Evolutionary conservation across 2,888 invertebrate species (phyloP), one percentile per base, ranked within the genome.

Genomic region (Callyntrura guangdongensis): DNA sequence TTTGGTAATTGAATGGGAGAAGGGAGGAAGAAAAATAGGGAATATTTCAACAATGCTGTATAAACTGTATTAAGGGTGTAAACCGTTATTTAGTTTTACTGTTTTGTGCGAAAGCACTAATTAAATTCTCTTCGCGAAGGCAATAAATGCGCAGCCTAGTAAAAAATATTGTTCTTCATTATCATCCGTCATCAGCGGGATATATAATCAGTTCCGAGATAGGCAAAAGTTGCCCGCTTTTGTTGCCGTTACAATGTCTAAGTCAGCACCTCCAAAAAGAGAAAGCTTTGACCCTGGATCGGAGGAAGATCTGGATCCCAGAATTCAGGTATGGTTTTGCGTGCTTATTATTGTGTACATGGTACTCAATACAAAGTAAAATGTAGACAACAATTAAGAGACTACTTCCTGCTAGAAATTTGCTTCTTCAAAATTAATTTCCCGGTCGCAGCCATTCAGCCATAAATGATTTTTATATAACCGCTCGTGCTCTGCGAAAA

Each of bases 241-340:
- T 59, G 6, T 12, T 14, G 56, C 11, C 25, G 12, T 59, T n/a
- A 72, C 72, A 72, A 72, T 72, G 72, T 72, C 72, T 11, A 72
- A 72, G 69, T 3, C 27, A 27, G 8, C 14, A 3, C 14, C 53
- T n/a, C 5, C 72, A 25, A 85, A 88, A 56, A 67, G 86, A 53
- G 88, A 91, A 12, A 91, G 88, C 61, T 47, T 84, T 64, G 89
- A 91, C n/a, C 67, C 79, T 20, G 89, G 86, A 0, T 77, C 27
- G 45, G 90, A 79, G 5, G 93, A 93, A 83, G 93, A 93, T 61
- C 92, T 94, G 59, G 94, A 94, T 91, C 94, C 94, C 27, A 69
- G 94, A 83, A 93, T 94, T 86, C 93, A 94, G 91, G 94, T 94
- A 79, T 22, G 64, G 5, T 20, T 53, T 47, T 47, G n/a, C n/a